Conservation (phyloP, 2,113 vertebrate genomes). For the Ranitomeya imitator region DNA sequence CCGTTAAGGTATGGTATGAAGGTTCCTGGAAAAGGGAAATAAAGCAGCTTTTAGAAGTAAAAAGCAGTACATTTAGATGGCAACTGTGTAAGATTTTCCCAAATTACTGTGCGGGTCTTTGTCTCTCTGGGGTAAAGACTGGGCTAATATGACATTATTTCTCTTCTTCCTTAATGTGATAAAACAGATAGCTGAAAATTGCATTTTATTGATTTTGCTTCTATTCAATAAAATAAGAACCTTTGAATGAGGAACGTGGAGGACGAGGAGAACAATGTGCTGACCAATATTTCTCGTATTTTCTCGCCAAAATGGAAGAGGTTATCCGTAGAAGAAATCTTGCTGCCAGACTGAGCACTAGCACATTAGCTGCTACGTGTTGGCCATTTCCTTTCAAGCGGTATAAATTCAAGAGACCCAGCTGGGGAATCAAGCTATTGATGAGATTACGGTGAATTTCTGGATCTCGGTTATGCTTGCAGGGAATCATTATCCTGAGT, state of each 20-base stretch:
- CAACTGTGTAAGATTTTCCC: slow-evolving; percentile 20
- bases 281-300: slow-evolving; percentile 59
- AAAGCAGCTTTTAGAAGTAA: not conserved
- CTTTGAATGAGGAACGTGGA: slow-evolving; percentile 48
- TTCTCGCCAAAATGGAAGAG: slow-evolving; percentile 47
- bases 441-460: slow-evolving; percentile 70
- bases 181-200: slow-evolving; percentile 59
- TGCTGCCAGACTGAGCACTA: slow-evolving; percentile 54
- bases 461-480: slow-evolving; percentile 65
- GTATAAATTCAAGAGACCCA: slow-evolving; percentile 65
- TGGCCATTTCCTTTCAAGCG: slow-evolving; percentile 59
- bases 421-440: slow-evolving; percentile 66
- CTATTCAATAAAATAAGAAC: slow-evolving; percentile 56
- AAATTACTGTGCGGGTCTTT: slow-evolving; percentile 43
- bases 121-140: slow-evolving; percentile 48
- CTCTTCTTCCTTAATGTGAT: slow-evolving; percentile 52
- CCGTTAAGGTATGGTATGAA: not conserved
- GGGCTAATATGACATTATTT: slow-evolving; percentile 58
- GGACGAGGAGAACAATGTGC: slow-evolving; percentile 43
- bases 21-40: not conserved
- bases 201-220: slow-evolving; percentile 58
- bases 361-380: slow-evolving; percentile 57
- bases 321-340: slow-evolving; percentile 53
- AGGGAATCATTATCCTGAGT: slow-evolving; percentile 70
- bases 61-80: slow-evolving; percentile 6